Percentiles rank a stretch among this genome's conserved stretches.
These are phyloP conservation scores for Imbricaverruca yamaguchii DNA, from an alignment of 2,888 invertebrate genomes.

Conservation along the genomic window DNA sequence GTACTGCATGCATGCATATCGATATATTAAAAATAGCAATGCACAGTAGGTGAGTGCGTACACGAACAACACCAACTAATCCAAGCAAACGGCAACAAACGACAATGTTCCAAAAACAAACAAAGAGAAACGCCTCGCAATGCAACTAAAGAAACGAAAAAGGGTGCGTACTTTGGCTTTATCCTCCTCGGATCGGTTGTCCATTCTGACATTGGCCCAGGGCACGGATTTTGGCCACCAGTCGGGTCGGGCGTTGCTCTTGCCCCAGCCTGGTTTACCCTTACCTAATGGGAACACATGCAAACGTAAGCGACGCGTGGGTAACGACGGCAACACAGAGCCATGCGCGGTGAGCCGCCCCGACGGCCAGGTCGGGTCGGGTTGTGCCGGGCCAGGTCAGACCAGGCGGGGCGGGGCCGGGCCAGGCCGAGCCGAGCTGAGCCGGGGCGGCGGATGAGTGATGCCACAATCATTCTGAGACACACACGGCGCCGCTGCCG, in stretches of 20 bases:
- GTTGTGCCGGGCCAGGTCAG: no score
- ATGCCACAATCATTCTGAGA: background rate
- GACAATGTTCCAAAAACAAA: background rate
- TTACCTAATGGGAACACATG: slow-evolving; percentile 47
- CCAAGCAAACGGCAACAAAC: background rate
- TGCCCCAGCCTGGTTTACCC: slow-evolving; percentile 96
- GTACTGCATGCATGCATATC: no score
- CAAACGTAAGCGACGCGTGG: slow-evolving; percentile 11
- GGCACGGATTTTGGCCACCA: slow-evolving; percentile 99
- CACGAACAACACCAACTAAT: background rate
- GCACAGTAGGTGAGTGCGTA: background rate
- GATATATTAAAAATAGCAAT: no score
- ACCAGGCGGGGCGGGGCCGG: no score
- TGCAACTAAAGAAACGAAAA: background rate
- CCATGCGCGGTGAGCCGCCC: slow-evolving; percentile 5
- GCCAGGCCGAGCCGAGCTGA: no score
- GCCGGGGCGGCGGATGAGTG: background rate
- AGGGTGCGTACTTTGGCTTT: slow-evolving; percentile 73
- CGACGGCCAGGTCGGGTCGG: background rate
- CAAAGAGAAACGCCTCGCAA: background rate
- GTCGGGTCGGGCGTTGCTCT: slow-evolving; percentile 86
- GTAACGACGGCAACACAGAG: background rate
- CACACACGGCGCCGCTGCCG: background rate
- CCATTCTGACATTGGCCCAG: slow-evolving; percentile 97
- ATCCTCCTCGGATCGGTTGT: slow-evolving; percentile 89